Evolutionary conservation across 1,140 invertebrate species (phyloP).

Genomic region (Microvelia longipes): DNA sequence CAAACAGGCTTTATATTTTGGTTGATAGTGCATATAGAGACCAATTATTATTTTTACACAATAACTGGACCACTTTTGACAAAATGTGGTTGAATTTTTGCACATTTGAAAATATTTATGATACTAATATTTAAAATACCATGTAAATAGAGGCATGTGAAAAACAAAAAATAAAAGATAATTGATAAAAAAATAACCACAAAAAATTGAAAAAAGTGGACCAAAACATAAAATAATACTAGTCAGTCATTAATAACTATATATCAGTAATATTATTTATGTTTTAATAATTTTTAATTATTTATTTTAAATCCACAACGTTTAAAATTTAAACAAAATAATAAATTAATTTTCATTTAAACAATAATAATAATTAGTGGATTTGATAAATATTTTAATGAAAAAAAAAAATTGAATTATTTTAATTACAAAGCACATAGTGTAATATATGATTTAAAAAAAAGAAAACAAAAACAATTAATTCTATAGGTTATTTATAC

Average conservation of each 20-base stretch:
- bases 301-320: constrained; percentile 2
- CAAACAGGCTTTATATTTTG: background rate
- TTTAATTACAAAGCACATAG: background rate
- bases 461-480: background rate
- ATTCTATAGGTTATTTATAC: background rate
- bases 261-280: background rate
- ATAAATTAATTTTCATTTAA: background rate
- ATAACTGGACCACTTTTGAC: background rate
- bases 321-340: background rate
- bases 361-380: background rate
- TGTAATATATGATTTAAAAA: background rate
- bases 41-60: background rate
- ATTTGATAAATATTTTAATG: background rate
- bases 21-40: constrained; percentile 5
- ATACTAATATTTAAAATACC: too few species aligned
- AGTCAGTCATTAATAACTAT: background rate
- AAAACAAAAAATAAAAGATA: too few species aligned
- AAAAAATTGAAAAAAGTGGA: background rate
- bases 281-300: background rate
- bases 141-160: too few species aligned
- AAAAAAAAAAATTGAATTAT: background rate
- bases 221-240: background rate
- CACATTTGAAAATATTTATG: too few species aligned
- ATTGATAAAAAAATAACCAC: too few species aligned
- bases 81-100: background rate